A percentile compares a stretch with the other conserved stretches of the same genome.
Conservation (phyloP, 2,113 vertebrate species). For the Phylloscopus whistleri region DNA sequence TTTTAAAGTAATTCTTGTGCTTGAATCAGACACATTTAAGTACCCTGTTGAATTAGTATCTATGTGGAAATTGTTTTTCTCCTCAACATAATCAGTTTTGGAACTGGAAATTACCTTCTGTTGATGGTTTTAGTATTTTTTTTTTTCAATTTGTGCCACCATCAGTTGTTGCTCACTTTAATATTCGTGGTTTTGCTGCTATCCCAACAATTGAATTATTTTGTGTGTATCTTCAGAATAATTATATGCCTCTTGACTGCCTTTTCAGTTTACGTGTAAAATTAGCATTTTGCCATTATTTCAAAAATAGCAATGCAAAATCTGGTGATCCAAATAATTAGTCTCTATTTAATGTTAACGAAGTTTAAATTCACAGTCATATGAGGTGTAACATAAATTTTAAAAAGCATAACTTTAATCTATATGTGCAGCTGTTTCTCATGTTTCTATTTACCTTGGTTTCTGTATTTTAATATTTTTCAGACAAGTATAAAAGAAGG, state of each 20-base stretch:
- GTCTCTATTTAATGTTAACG: neutral
- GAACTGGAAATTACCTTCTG: neutral
- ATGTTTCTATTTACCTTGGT: neutral
- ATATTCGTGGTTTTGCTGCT: neutral
- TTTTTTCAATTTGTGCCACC: neutral
- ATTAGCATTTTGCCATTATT: neutral
- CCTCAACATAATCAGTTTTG: neutral
- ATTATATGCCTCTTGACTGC: neutral
- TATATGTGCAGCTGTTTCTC: neutral
- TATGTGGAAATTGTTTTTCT: neutral
- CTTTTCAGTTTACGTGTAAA: neutral
- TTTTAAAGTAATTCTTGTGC: neutral
- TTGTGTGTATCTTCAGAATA: neutral
- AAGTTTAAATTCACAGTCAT: neutral
- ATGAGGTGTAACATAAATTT: neutral
- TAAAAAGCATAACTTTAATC: neutral
- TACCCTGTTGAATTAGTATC: neutral
- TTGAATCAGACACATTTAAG: neutral
- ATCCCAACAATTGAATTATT: neutral
- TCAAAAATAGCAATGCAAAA: neutral
- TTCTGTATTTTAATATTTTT: slow-evolving; percentile 41
- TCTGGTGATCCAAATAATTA: neutral
- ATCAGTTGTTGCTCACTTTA: neutral
- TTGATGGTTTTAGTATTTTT: neutral
- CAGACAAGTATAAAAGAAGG: slow-evolving; percentile 98